Evolutionary conservation across 2,888 invertebrate genomes (phyloP), one percentile per base, ranked within the genome.

Genomic region (Cordylochernes scorpioides): DNA sequence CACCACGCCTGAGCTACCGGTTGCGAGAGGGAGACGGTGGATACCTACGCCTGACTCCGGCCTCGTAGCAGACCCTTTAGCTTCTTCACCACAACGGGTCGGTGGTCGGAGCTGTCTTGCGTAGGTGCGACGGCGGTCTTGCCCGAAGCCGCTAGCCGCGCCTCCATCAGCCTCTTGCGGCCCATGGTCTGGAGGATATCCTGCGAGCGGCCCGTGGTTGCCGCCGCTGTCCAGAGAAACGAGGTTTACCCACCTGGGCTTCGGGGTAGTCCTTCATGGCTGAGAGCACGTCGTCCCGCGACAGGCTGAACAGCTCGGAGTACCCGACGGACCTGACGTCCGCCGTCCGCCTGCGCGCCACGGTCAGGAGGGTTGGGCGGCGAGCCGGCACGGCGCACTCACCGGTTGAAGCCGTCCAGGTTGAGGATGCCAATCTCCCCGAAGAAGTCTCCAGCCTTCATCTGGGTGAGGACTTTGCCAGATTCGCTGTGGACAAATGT

Each of bases 231-330:
- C 10, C 2, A 10, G 21, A 19, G 21, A 25, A 12, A 24, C 24
- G 3, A 14, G n/a, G 26, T 44, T 34, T 44, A 60, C n/a, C n/a
- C n/a, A n/a, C 61, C 54, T 86, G 82, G 1, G 88, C 88, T 53
- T 88, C 86, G 0, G 88, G 88, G 47, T 88, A 88, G 51, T 88
- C 88, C 51, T 86, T 86, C 71, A 88, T 80, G 1, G 88, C 88
- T 1, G 73, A 70, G 16, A 88, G 55, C 0, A 88, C 86, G 48
- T 88, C 88, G 55, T 88, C 86, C 4, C 86, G 63, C 0, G 86
- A 86, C 14, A 88, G 56, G 16, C 84, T 84, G 52, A 88, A 88
- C 14, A 88, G 58, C 52, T 88, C 88, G 0, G 86, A 82, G 48
- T 88, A 88, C 1, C 88, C 88, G 2, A 88, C 86, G 0, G 86